Percentiles rank a stretch among this genome's conserved stretches.
phyloP scores from a whole-genome alignment of 2,797 vertebrate species.

The Notoglanidium macrostoma region DNA sequence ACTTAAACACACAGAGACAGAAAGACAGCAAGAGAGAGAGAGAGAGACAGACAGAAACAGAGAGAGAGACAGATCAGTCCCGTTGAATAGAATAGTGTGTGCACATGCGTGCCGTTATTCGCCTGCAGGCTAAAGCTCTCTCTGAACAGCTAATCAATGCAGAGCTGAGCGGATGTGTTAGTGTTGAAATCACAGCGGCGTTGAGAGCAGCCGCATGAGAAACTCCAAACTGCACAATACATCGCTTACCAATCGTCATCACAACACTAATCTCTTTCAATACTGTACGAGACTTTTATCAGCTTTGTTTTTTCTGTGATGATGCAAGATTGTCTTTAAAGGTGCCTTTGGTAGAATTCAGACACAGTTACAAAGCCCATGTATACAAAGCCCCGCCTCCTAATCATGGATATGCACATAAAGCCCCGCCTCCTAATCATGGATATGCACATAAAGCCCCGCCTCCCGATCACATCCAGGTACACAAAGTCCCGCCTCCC shows the following conservation, averaged over 20 bases:
- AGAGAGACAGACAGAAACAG: neutral
- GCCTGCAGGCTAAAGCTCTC: constrained; percentile 40
- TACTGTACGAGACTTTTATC: neutral
- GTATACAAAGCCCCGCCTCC: neutral
- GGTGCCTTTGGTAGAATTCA: neutral
- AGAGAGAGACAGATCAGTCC: neutral
- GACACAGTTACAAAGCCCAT: neutral
- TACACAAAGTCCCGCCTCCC: neutral
- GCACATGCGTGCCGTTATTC: constrained; percentile 48
- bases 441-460: neutral
- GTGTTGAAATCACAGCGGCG: constrained; percentile 41
- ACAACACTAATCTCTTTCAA: neutral
- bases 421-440: neutral
- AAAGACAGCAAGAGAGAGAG: neutral
- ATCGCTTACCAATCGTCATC: neutral
- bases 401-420: neutral
- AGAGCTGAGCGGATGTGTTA: constrained; percentile 52
- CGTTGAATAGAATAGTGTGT: constrained; percentile 50
- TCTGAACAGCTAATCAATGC: constrained; percentile 58
- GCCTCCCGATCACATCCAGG: neutral
- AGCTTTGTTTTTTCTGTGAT: neutral
- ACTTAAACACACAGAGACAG: neutral
- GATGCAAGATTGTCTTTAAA: neutral
- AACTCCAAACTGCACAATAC: constrained; percentile 12
- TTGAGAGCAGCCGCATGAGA: neutral